Evolutionary conservation across 2,797 vertebrate genomes (phyloP).

Genomic region (Spinibarbus caldwelli): DNA sequence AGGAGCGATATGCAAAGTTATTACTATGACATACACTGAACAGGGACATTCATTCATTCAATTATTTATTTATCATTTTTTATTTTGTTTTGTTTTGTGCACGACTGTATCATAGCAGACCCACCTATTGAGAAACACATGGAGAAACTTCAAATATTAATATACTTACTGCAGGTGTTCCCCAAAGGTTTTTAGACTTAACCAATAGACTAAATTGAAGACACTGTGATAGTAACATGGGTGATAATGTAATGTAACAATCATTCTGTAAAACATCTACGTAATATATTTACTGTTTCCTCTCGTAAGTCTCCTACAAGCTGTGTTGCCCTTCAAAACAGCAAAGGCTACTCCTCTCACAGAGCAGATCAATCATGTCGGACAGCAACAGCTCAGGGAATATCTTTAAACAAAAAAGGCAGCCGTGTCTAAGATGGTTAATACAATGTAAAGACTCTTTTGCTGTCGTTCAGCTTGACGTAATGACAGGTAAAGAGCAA

Average conservation of each 20-base stretch:
- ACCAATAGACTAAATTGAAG: not conserved
- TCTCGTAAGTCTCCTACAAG: conserved; percentile 14
- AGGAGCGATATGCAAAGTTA: not conserved
- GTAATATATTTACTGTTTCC: conserved; percentile 36
- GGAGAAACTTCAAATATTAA: not conserved
- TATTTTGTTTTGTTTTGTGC: not conserved
- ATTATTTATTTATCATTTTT: too few relatives aligned
- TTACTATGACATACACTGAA: not conserved
- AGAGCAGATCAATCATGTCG: conserved; percentile 35
- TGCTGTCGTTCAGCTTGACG: not conserved
- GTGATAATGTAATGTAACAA: too few relatives aligned
- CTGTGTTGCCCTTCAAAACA: conserved; percentile 19
- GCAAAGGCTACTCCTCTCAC: conserved; percentile 10
- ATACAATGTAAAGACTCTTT: not conserved
- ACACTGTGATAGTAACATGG: not conserved
- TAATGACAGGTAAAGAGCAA: conserved; percentile 21
- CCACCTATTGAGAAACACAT: not conserved
- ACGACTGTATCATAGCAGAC: not conserved
- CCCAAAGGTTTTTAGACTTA: not conserved
- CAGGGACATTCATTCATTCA: too few relatives aligned
- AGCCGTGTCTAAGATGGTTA: not conserved
- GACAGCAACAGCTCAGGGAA: conserved; percentile 21
- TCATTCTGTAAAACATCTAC: conserved; percentile 30
- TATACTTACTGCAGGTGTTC: not conserved
- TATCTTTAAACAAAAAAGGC: conserved; percentile 22